Evolutionary conservation across 2,888 invertebrate genomes (phyloP), one percentile per base, ranked within the genome.

Genomic region (Herminia tarsipennalis): DNA sequence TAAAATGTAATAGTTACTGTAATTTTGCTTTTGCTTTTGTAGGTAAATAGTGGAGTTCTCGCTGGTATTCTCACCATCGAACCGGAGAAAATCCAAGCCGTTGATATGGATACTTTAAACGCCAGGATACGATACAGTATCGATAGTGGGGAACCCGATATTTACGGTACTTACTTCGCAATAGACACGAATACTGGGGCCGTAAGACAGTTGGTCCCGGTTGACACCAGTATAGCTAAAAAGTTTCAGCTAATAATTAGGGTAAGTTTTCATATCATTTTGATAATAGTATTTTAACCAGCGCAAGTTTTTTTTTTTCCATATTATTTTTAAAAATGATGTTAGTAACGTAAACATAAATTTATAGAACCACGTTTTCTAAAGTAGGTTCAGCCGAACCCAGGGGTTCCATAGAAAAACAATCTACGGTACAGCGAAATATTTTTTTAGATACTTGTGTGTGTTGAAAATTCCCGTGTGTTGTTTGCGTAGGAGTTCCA

Each of bases 51-150:
- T 63, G 97, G 97, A 1, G 94, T 96, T 0, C 87, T 97, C 58
- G 95, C 97, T 33, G 98, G 97, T 1, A 94, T 97, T 14, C 92
- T 98, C 13, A 95, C 95, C 46, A 94, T 98, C 12, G 93, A 94
- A 20, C 98, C 98, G 0, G 97, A 97, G 76, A 95, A 96, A 77
- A 97, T 98, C 51, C 96, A 97, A 85, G 98, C 98, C 0, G 94
- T 96, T 0, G 98, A 98, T 81, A 95, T 96, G 94, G 98, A 98
- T 74, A 96, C 97, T 0, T 93, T 98, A 29, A 96, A 96, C 73
- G 94, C 96, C 0, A 94, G 95, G 0, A 97, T 98, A 51, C 93
- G 93, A 38, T 98, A 97, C 79, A 95, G 94, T 43, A 97, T 98
- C 72, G 93, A 95, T 8, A 95, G 95, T 56, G 98, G 97, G 0